Evolutionary conservation across 2,113 vertebrate genomes (phyloP).

Genomic region (Hippocampus guttulatus): DNA sequence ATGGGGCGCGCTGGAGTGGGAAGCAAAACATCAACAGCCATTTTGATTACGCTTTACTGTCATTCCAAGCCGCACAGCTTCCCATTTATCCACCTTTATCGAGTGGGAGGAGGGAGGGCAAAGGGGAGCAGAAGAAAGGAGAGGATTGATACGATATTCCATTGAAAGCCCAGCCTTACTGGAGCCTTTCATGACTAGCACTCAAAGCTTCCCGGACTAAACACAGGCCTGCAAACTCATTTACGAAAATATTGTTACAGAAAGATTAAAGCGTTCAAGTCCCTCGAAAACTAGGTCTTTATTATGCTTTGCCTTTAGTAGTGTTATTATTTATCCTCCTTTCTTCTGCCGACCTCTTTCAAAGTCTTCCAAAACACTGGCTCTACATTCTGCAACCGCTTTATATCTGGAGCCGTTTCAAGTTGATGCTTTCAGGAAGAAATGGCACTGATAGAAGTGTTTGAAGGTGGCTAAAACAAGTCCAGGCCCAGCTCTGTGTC

Average conservation of each 20-base stretch:
- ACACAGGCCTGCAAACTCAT: conserved; percentile 60
- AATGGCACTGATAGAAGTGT: conserved; percentile 64
- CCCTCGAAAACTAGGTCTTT: conserved; percentile 66
- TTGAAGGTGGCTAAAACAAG: conserved; percentile 67
- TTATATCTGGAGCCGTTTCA: conserved; percentile 70
- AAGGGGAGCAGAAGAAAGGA: conserved; percentile 31
- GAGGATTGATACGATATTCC: conserved; percentile 51
- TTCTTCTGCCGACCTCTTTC: conserved; percentile 70
- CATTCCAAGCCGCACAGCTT: conserved; percentile 38
- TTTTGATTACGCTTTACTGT: conserved; percentile 52
- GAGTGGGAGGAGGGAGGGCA: conserved; percentile 34
- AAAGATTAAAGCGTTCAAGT: conserved; percentile 72
- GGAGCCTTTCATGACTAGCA: conserved; percentile 69
- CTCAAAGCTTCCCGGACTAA: conserved; percentile 64
- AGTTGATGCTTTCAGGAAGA: conserved; percentile 64
- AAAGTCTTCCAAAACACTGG: conserved; percentile 69
- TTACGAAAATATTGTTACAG: conserved; percentile 72
- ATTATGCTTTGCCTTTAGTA: conserved; percentile 68
- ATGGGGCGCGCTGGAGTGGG: conserved; percentile 7
- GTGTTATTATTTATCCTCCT: conserved; percentile 73
- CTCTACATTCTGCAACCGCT: conserved; percentile 67
- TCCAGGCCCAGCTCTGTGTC: conserved; percentile 56
- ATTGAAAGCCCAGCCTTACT: conserved; percentile 49
- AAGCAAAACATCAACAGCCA: conserved; percentile 51
- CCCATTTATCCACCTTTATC: conserved; percentile 54